A percentile compares a stretch with the other conserved stretches of the same genome.
Conservation (phyloP, 2,113 vertebrate species). For the Esox niger region DNA sequence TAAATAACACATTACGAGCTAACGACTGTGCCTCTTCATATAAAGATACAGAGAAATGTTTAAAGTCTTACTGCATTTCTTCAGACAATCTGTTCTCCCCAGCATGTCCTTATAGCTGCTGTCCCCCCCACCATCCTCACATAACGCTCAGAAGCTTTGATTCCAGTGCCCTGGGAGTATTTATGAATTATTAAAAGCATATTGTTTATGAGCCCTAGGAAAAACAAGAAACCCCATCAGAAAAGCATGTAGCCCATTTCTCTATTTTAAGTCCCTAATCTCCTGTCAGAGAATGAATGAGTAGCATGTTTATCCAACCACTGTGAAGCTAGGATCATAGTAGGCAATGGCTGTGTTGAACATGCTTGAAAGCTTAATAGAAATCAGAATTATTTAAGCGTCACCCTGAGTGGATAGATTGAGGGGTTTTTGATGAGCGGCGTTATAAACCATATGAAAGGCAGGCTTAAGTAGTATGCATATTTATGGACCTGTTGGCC, state of each 20-base stretch:
- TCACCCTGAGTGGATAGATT: not conserved
- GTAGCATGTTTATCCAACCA: not conserved
- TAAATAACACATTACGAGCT: too few relatives aligned
- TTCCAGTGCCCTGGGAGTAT: not conserved
- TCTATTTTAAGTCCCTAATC: constrained; percentile 8
- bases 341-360: too few relatives aligned
- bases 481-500: not conserved
- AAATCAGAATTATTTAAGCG: too few relatives aligned
- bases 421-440: not conserved
- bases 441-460: not conserved
- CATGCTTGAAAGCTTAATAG: too few relatives aligned
- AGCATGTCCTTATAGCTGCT: too few relatives aligned
- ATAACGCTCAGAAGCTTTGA: not conserved
- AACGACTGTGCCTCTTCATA: too few relatives aligned
- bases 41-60: too few relatives aligned
- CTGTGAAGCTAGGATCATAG: too few relatives aligned
- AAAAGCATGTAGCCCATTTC: constrained; percentile 1
- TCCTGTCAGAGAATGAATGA: constrained; percentile 6
- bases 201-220: constrained; percentile 15
- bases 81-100: too few relatives aligned
- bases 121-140: constrained; percentile 6
- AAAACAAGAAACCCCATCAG: constrained; percentile 7
- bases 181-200: constrained; percentile 34
- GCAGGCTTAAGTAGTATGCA: not conserved
- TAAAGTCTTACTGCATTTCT: too few relatives aligned